Evolutionary conservation across 2,888 invertebrate species (phyloP).

Genomic region (Anoplius nigerrimus): DNA sequence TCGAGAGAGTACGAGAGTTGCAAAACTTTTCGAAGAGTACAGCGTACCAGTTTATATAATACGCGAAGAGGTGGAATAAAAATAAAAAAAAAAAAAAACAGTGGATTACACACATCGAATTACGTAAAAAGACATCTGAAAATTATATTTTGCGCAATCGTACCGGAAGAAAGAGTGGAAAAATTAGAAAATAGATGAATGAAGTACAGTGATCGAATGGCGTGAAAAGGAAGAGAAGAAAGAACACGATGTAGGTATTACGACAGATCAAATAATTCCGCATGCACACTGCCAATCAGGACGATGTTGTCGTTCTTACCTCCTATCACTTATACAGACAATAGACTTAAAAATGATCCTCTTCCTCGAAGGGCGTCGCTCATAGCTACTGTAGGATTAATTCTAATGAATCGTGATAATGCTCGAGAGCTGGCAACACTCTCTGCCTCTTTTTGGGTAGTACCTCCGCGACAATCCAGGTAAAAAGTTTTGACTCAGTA

Average conservation of each 20-base stretch:
- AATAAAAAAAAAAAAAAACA: too few relatives aligned
- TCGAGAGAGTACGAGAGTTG: too few relatives aligned
- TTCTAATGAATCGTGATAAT: background rate
- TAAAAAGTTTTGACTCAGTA: too few relatives aligned
- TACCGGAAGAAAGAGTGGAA: too few relatives aligned
- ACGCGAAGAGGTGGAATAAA: too few relatives aligned
- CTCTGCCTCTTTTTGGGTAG: slow-evolving; percentile 21
- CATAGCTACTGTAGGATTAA: slow-evolving; percentile 8
- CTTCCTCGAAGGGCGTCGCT: slow-evolving; percentile 37
- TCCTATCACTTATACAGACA: slow-evolving; percentile 37
- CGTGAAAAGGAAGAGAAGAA: background rate
- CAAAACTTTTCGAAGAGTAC: too few relatives aligned
- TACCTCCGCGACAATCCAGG: too few relatives aligned
- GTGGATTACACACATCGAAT: too few relatives aligned
- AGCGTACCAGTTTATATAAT: too few relatives aligned
- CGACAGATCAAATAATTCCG: background rate
- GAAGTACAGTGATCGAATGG: background rate
- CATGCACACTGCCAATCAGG: slow-evolving; percentile 9
- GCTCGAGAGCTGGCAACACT: background rate
- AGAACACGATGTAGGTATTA: slow-evolving; percentile 1
- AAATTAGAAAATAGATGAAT: background rate
- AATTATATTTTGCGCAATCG: too few relatives aligned
- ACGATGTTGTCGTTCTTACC: slow-evolving; percentile 48
- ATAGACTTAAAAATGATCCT: slow-evolving; percentile 43
- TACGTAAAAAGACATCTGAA: too few relatives aligned